Conservation (phyloP, 2,888 invertebrate genomes). For the Drosophila engyochracea region DNA sequence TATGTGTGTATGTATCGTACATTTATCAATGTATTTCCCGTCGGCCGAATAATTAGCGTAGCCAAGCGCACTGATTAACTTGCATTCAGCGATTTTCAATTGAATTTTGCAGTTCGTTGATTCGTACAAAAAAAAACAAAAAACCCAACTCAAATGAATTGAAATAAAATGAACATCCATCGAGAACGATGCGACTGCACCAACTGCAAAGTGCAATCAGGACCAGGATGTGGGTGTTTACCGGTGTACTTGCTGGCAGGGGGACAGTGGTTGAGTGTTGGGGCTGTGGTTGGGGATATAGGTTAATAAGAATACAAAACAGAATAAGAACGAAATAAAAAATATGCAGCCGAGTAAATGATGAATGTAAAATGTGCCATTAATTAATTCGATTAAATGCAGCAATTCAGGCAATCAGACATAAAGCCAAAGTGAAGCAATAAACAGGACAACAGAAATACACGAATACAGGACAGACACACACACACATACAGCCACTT, state of each 20-base stretch:
- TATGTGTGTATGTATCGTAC: constrained; percentile 7
- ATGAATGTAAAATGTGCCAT: constrained; percentile 80
- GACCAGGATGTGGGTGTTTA: constrained; percentile 24
- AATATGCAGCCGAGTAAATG: constrained; percentile 70
- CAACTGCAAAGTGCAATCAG: constrained; percentile 56
- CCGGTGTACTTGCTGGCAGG: neutral
- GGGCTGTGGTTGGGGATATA: constrained; percentile 2
- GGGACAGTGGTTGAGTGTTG: neutral
- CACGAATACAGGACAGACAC: constrained; percentile 1
- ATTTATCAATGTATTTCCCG: constrained; percentile 49
- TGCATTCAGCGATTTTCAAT: constrained; percentile 81
- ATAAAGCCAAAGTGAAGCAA: constrained; percentile 46
- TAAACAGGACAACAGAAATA: constrained; percentile 16
- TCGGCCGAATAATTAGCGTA: constrained; percentile 80
- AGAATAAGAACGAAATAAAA: constrained; percentile 54
- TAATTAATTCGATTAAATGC: constrained; percentile 80
- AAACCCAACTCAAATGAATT: constrained; percentile 20
- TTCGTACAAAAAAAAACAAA: constrained; percentile 57
- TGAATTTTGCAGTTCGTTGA: constrained; percentile 80
- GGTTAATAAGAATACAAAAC: constrained; percentile 63
- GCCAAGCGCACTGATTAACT: constrained; percentile 81
- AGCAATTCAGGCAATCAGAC: constrained; percentile 73
- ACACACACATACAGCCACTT: constrained; percentile 23
- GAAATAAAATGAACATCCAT: constrained; percentile 30
- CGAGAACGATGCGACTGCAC: constrained; percentile 34